phyloP scores from a whole-genome alignment of 2,888 invertebrate genomes.

The Eilema sororculum region DNA sequence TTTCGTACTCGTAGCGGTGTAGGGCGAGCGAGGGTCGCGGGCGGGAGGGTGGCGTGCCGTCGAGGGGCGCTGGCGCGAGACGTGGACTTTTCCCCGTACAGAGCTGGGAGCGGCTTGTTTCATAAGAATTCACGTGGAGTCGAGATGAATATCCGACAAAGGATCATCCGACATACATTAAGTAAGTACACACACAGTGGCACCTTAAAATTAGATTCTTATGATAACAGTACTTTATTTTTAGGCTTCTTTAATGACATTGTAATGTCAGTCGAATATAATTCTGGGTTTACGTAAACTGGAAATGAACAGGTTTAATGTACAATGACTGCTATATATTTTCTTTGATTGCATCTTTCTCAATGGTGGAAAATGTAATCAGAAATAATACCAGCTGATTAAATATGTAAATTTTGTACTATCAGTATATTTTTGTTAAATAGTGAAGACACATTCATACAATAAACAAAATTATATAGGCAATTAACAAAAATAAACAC shows the following conservation, averaged over 20 bases:
- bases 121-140: conserved; percentile 65
- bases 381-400: too few species aligned
- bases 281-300: not conserved
- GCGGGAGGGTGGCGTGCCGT: conserved; percentile 31
- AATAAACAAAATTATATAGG: too few species aligned
- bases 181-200: conserved; percentile 21
- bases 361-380: too few species aligned
- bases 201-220: conserved; percentile 8
- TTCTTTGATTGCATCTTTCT: too few species aligned
- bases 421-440: too few species aligned
- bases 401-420: too few species aligned
- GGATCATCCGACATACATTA: conserved; percentile 51
- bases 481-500: too few species aligned
- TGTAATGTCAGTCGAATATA: not conserved
- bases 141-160: conserved; percentile 64
- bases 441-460: too few species aligned
- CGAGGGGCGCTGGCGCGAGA: conserved; percentile 42
- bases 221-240: conserved; percentile 1
- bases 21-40: conserved; percentile 44
- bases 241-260: not conserved
- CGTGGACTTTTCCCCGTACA: conserved; percentile 56
- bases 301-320: too few species aligned
- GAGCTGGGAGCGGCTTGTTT: conserved; percentile 57
- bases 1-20: conserved; percentile 65
- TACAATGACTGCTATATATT: too few species aligned